Base-by-base conservation (phyloP, 2,113 vertebrate genomes). In the Xiphophorus couchianus region DNA sequence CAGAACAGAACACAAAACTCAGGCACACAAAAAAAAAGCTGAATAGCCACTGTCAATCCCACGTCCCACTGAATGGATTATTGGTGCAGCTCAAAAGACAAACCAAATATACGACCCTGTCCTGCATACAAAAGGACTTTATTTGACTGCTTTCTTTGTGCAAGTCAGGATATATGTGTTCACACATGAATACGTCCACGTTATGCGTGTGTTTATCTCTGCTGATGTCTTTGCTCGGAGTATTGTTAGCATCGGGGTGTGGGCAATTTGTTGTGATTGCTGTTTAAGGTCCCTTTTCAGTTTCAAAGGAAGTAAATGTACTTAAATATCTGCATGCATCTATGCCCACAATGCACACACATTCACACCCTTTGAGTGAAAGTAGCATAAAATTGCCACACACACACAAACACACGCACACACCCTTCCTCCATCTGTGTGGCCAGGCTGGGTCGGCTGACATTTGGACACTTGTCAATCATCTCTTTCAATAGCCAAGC, bases 381-480 rank as follows among this genome's bases (percentile, higher is more conserved):
- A 86, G 84, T 83, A 83, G 74, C 87, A 86, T 84, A 83, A 90
- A 90, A 86, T 86, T 77, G 51, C 84, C 70, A 66, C 67, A 54
- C 48, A 54, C 48, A 54, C 19, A 25, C 4, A 1, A 19, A n/a
- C 51, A 58, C 51, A 6, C 48, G 11, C 22, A 58, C 42, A n/a
- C 67, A 62, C 33, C 78, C 73, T 27, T 27, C 63, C 68, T 69
- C 51, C 60, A 81, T 91, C 85, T 90, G 89, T 86, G 89, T 87
- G 89, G 89, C 91, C 86, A 58, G 82, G 85, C 89, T 92, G 88
- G 91, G 91, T 91, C 84, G 90, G 90, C 87, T 94, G 93, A 92
- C 91, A 94, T 94, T 93, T 93, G 92, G 92, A 93, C 92, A 94
- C 90, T 93, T 93, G 93, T 95, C 93, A 94, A 93, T 94, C 93